Evolutionary conservation across 2,113 vertebrate species (phyloP).

Genomic region (Ophthalmolycus amberensis): DNA sequence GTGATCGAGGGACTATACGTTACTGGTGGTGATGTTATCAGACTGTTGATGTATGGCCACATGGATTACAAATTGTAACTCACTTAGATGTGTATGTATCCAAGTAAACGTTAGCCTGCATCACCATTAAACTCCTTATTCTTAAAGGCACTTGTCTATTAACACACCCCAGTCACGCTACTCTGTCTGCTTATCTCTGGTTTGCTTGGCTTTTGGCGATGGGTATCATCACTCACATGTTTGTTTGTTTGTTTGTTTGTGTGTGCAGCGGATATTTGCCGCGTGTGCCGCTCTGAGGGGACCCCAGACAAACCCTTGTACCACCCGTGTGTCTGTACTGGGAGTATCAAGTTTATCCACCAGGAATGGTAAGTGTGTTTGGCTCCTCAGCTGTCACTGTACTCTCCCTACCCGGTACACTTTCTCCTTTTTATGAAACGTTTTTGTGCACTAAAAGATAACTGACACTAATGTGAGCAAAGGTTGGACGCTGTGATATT

Average conservation of each 20-base stretch:
- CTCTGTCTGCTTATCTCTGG: background rate
- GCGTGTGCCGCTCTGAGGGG: slow-evolving; percentile 98
- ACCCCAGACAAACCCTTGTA: slow-evolving; percentile 97
- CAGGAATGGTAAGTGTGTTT: slow-evolving; percentile 94
- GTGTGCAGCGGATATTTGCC: slow-evolving; percentile 91
- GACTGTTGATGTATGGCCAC: background rate
- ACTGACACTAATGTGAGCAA: background rate
- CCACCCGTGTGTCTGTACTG: slow-evolving; percentile 98
- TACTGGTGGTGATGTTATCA: slow-evolving; percentile 45
- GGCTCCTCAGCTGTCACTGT: background rate
- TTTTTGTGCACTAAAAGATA: background rate
- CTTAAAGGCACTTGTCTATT: background rate
- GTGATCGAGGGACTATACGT: slow-evolving; percentile 11
- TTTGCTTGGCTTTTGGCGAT: background rate
- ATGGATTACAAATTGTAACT: background rate
- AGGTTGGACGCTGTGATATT: background rate
- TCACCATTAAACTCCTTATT: background rate
- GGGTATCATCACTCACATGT: slow-evolving; percentile 4
- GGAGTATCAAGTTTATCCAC: slow-evolving; percentile 99
- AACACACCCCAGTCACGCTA: background rate
- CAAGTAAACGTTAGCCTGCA: background rate
- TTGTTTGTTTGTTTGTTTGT: slow-evolving; percentile 30
- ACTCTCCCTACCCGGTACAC: background rate
- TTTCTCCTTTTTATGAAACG: background rate
- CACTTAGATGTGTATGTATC: background rate